Base-by-base conservation (phyloP, 2,797 vertebrate genomes). In the Lacerta bilineata region DNA sequence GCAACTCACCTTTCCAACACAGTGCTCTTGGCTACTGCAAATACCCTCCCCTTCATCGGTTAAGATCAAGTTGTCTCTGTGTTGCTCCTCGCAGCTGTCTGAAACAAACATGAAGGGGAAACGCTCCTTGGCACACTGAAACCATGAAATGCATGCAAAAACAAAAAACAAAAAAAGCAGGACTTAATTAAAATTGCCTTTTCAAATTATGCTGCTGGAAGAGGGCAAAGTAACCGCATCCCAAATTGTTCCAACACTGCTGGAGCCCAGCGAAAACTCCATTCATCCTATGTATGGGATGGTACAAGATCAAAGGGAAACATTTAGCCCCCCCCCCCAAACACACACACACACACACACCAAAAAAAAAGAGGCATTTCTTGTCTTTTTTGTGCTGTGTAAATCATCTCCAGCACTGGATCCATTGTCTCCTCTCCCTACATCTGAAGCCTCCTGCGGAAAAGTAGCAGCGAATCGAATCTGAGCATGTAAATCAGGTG, bases 101-200 rank as follows among this genome's bases (percentile, higher is more conserved):
- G 84, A 90, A 43, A 55, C 87, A 84, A 90, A 86, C 75, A 74
- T 61, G 81, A 91, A 91, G 86, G 80, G 84, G 74, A 55, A 55
- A 78, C 71, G 61, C 83, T 25, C 75, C 61, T 86, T 61, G 76
- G 88, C 76, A 82, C 18, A 55, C 83, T 76, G 81, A 83, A 95
- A 89, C 80, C 87, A 17, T 88, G 88, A 94, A 90, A 91, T 90
- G 66, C 85, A 85, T 91, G 90, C 93, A 83, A 92, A 93, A 94
- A 81, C 90, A 93, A 94, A 92, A 89, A 94, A 3, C 3, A 50
- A 50, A 50, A 3, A 50, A 93, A 25, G 68, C 85, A 91, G 80
- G 76, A 92, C 92, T 96, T 94, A 91, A 95, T 94, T 93, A 92
- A 94, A 94, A 93, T 91, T 71, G 88, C 87, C 92, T 91, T 94